Base-by-base conservation (phyloP, 2,113 vertebrate species). In the Barnardius zonarius region DNA sequence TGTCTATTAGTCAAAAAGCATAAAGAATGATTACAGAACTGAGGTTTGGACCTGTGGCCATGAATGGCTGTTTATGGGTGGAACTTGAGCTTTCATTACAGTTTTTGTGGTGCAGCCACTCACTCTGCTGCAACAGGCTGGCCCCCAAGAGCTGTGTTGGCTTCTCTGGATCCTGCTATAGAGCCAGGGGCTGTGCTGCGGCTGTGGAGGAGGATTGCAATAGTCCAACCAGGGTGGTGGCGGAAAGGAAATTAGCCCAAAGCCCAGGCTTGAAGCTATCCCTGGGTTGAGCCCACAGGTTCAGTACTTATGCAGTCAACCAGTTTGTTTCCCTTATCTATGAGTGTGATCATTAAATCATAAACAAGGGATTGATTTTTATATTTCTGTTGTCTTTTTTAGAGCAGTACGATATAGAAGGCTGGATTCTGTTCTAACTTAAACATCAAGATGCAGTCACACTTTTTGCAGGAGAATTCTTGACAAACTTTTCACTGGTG, bases 61-160 rank as follows among this genome's bases (percentile, higher is more conserved):
- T 35, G 27, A 85, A 55, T 24, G 39, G 14, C 20, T 88, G 8
- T 64, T 87, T 69, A n/a, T 19, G 17, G 28, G 48, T 63, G 25
- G 9, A 86, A 69, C 13, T 20, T 55, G 33, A 79, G 8, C 3
- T 73, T 89, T 33, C 24, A 20, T 6, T 48, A 7, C 11, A 14
- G 7, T 25, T 61, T 37, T 78, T 33, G 17, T 72, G 35, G 27
- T 75, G 78, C 33, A 76, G 30, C 17, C n/a, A 12, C 33, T 70
- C 52, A 12, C 33, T 70, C 52, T 3, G 5, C 49, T 62, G 46
- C 35, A 20, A 17, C 8, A 54, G 17, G 6, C 39, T 49, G 63
- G n/a, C 30, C 23, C 63, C 63, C 0, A 0, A 75, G 55, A 54
- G 22, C 48, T 73, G 25, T 0, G 0, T 4, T 75, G 51, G 22